These are phyloP conservation scores for Ferrisia virgata DNA, from an alignment of 2,888 invertebrate species.

Conservation along the genomic window DNA sequence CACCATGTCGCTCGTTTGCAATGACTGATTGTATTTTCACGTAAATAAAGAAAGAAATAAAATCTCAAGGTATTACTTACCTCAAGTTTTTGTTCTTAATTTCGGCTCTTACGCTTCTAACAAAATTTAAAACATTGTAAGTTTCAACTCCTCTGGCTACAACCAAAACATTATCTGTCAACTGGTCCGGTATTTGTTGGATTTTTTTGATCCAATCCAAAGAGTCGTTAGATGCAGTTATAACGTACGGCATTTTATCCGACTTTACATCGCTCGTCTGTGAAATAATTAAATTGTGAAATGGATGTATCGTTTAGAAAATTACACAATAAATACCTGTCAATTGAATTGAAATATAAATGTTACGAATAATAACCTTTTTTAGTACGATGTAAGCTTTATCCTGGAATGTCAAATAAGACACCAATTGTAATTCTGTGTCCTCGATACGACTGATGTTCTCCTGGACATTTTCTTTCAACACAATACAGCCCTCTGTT, in stretches of 20 bases:
- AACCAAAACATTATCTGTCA: slow-evolving; percentile 9
- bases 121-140: not conserved
- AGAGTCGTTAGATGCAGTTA: not conserved
- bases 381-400: slow-evolving; percentile 50
- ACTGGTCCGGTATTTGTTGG: slow-evolving; percentile 17
- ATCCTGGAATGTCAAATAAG: slow-evolving; percentile 63
- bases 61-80: not conserved
- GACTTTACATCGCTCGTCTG: not conserved
- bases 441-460: slow-evolving; percentile 50
- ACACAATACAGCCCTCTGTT: slow-evolving; percentile 67
- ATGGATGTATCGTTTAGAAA: not conserved
- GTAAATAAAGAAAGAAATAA: not conserved
- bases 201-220: slow-evolving; percentile 32
- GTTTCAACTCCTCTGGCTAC: slow-evolving; percentile 21
- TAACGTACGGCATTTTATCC: not conserved
- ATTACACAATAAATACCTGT: not conserved
- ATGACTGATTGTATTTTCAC: not conserved
- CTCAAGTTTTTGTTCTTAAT: slow-evolving; percentile 6
- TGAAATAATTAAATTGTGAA: not conserved
- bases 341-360: not conserved
- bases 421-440: slow-evolving; percentile 59
- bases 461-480: slow-evolving; percentile 64
- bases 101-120: not conserved
- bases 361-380: slow-evolving; percentile 26
- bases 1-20: not conserved